Evolutionary conservation across 1,140 invertebrate genomes (phyloP), one percentile per base, ranked within the genome.

Genomic region (Neocloeon triangulifer): DNA sequence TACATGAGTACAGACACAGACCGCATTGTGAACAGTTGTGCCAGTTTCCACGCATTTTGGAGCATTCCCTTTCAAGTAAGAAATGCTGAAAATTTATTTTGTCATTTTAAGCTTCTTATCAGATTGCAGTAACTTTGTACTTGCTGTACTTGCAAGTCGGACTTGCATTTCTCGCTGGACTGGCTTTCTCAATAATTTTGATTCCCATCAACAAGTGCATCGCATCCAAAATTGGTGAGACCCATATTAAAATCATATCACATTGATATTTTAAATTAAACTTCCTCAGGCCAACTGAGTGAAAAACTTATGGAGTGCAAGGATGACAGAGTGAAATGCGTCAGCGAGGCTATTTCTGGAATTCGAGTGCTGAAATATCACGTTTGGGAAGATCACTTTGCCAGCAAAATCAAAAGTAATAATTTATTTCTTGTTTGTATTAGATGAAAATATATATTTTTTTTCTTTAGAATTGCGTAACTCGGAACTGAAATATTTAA

Each of bases 1-100:
- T 85, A 89, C 42, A 92, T 97, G 75, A 94, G 84, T 19, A 91
- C 84, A 1, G 94, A 98, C 52, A 76, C 76, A 0, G 86, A 94
- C 46, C 64, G 91, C 41, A 84, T 98, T 39, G 74, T 92, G 0
- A 96, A 95, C 53, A 82, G 89, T 22, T 91, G 84, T 56, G 73
- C 80, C 1, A 92, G 82, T 55, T 92, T 98, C 52, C 92, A 97
- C 59, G 71, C 81, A 10, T 64, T 95, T 39, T 97, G 94, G 91
- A 92, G 85, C 52, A 75, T 96, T 46, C 91, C 91, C 15, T 64
- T 96, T 45, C 80, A 89, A 61, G 77, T 78, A 50, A 49, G 26
- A n/a, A n/a, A n/a, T n/a, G n/a, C n/a, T 22, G 22, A 20, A 25
- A 23, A 14, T 19, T 27, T 19, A 20, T 12, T 32, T n/a, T n/a